Evolutionary conservation across 2,797 vertebrate species (phyloP), one percentile per base, ranked within the genome.

Genomic region (Merluccius polli): DNA sequence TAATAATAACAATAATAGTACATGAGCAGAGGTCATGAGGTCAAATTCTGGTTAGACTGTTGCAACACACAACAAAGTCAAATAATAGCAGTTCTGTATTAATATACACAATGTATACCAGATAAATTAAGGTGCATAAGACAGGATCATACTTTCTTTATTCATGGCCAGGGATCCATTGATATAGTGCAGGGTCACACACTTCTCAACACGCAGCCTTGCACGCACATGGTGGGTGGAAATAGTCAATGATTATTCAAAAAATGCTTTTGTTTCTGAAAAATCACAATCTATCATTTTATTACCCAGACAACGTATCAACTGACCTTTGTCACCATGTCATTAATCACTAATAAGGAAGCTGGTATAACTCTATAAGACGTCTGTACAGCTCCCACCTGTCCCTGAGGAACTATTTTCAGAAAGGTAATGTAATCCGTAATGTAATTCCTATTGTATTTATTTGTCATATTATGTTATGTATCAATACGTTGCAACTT

Each of bases 251-350:
- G 18, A 21, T 52, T 35, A 35, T 35, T 52, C 0, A 4, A 52
- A 52, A 52, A 52, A 52, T 21, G 44, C 44, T 52, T 52, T 52
- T 52, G 16, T 18, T 21, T 21, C 44, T 16, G 6, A 6, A 15
- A 6, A 52, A 18, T 52, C 38, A 41, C 12, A 15, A 41, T 16
- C 11, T 12, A 38, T 41, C 6, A 48, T 48, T 48, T 48, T 18
- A 48, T 65, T 3, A 27, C 59, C 32, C 44, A 29, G 7, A 80
- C 41, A 52, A 74, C 83, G 91, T 93, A 93, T 94, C 91, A 88
- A 33, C 77, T 92, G 93, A 81, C 91, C 93, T 92, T 94, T 93
- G 92, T 48, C 86, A 88, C 86, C 79, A 27, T 82, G 59, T 84
- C 87, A 91, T 89, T 90, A 89, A 81, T 88, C 75, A 87, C 84